Percentiles rank a stretch among this genome's conserved stretches.
Evolutionary conservation across 2,888 invertebrate genomes (phyloP).

Genomic region (Crioceris asparagi): DNA sequence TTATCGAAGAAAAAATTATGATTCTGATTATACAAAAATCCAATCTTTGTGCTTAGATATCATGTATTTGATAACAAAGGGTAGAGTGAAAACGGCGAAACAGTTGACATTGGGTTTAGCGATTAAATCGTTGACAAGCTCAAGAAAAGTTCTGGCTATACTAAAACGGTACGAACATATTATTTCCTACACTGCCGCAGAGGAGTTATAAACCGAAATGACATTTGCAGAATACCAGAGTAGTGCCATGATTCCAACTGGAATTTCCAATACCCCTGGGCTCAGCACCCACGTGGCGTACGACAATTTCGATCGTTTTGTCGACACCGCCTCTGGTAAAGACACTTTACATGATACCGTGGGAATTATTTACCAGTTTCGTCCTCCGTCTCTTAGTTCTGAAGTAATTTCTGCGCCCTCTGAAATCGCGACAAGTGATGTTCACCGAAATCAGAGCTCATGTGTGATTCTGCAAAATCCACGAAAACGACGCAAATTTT

Average conservation of each 20-base stretch:
- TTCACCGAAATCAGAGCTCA: no score
- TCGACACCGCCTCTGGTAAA: no score
- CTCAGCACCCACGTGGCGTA: neutral
- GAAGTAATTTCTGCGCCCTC: no score
- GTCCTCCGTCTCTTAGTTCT: no score
- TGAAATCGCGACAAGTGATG: no score
- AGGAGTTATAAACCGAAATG: neutral
- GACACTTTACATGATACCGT: no score
- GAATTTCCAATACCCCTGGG: neutral
- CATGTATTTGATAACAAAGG: neutral
- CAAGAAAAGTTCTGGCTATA: constrained; percentile 1
- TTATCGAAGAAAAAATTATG: neutral
- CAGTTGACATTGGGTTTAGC: neutral
- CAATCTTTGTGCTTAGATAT: neutral
- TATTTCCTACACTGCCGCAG: neutral
- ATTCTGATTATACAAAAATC: neutral
- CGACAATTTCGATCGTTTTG: no score
- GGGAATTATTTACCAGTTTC: no score
- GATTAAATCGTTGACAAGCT: neutral
- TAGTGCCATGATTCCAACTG: neutral
- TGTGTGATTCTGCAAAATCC: no score
- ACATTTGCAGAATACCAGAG: neutral
- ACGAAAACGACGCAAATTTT: no score
- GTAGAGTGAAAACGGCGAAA: neutral
- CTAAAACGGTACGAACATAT: neutral